phyloP scores from a whole-genome alignment of 2,888 invertebrate species.

The Aspidapion aeneum region DNA sequence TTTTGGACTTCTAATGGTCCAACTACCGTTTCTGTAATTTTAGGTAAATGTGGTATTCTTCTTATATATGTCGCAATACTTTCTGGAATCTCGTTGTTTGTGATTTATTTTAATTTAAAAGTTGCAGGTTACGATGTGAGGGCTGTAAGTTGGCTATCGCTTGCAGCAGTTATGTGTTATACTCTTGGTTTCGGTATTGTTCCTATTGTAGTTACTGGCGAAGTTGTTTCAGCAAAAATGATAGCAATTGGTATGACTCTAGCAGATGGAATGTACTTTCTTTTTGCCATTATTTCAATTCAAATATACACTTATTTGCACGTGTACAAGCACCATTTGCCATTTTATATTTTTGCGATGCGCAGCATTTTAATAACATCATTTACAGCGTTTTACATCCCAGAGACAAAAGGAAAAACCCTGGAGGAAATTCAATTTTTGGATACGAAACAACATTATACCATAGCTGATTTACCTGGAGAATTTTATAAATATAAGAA shows the following conservation, averaged over 20 bases:
- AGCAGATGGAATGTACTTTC: conserved; percentile 42
- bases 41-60: conserved; percentile 43
- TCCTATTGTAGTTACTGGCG: conserved; percentile 45
- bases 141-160: conserved; percentile 42
- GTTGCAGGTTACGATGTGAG: conserved; percentile 33
- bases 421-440: conserved; percentile 39
- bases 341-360: conserved; percentile 41
- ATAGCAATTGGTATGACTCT: conserved; percentile 46
- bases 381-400: conserved; percentile 29
- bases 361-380: conserved; percentile 15
- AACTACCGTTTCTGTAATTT: conserved; percentile 35
- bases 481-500: not conserved
- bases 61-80: conserved; percentile 39
- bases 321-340: conserved; percentile 38
- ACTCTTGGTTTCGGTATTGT: conserved; percentile 45
- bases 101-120: conserved; percentile 42
- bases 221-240: conserved; percentile 45
- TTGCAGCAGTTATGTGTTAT: conserved; percentile 42
- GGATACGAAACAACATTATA: conserved; percentile 1
- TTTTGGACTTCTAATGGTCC: conserved; percentile 41
- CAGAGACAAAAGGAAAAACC: conserved; percentile 39
- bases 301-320: conserved; percentile 38
- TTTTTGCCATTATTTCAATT: conserved; percentile 39
- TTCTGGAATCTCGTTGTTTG: conserved; percentile 39
- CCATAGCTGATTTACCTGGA: not conserved